Percentiles rank a stretch among this genome's conserved stretches.
Evolutionary conservation across 2,797 vertebrate species (phyloP).

Genomic region (Micropoecilia bifurca): DNA sequence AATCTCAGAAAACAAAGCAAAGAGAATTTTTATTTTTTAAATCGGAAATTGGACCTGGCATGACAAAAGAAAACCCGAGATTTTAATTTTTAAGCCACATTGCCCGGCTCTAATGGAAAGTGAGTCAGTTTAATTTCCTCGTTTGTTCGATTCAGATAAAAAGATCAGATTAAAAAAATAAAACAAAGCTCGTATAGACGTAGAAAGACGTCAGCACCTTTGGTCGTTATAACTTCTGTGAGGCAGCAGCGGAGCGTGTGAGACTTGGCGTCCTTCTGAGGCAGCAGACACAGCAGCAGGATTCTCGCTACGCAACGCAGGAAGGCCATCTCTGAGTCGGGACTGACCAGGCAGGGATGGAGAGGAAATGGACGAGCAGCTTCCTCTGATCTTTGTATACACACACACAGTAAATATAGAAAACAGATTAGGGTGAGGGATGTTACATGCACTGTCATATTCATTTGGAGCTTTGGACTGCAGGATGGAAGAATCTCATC

Average conservation of each 20-base stretch:
- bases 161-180: not conserved
- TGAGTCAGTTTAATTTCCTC: not conserved
- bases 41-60: too few relatives aligned
- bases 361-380: conserved; percentile 89
- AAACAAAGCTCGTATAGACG: too few relatives aligned
- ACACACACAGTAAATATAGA: not conserved
- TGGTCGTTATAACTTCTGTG: conserved; percentile 92
- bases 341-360: conserved; percentile 89
- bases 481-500: not conserved
- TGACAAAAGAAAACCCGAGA: too few relatives aligned
- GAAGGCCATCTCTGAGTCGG: conserved; percentile 90
- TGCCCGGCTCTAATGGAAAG: not conserved
- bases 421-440: not conserved
- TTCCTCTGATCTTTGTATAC: conserved; percentile 87
- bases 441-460: not conserved
- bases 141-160: not conserved
- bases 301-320: conserved; percentile 92
- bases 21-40: too few relatives aligned
- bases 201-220: conserved; percentile 49
- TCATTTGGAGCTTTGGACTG: not conserved
- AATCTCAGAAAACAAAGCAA: too few relatives aligned
- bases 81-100: too few relatives aligned
- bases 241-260: conserved; percentile 92
- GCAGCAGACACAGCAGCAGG: conserved; percentile 91
- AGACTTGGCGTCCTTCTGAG: conserved; percentile 91